These are phyloP conservation scores for cattle (Bos taurus) DNA, from an alignment of 2,113 vertebrate genomes.

Conservation along the genomic window ARS-UCD2.0 NW_020192292.1:4555001-4555500, in stretches of 20 bases:
- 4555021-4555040: not conserved
- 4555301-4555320: not conserved
- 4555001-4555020: not conserved
- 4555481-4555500: not conserved
- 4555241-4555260: not conserved
- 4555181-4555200: not conserved
- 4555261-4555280: not conserved
- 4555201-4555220: not conserved
- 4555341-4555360: not conserved
- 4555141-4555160: not conserved
- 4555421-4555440: not conserved
- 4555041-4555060: not conserved
- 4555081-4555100: not conserved
- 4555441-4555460: not conserved
- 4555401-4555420: not conserved
- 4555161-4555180: not conserved
- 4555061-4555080: not conserved
- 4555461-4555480: not conserved
- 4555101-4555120: not conserved
- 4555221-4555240: not conserved
- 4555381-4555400: not conserved
- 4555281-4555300: not conserved
- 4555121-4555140: not conserved
- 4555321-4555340: not conserved
- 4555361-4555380: not conserved